Conservation (phyloP, 1,140 invertebrate species). For the Nebria ingens region DNA sequence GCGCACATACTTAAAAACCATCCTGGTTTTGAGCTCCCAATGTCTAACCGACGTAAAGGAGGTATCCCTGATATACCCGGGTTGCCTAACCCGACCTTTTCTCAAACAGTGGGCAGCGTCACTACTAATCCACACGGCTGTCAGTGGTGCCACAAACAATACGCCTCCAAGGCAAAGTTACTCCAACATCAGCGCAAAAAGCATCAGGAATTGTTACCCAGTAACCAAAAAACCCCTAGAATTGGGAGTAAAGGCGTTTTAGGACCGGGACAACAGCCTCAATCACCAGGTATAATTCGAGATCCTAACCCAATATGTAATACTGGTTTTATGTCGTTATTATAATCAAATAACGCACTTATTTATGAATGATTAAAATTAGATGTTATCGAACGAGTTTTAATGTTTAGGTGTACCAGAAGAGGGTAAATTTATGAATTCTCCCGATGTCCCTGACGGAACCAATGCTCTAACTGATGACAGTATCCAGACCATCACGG, state of each 20-base stretch:
- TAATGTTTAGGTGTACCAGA: background rate
- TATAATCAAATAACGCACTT: no score
- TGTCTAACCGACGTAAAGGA: constrained; percentile 44
- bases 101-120: constrained; percentile 61
- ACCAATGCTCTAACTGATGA: background rate
- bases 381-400: no score
- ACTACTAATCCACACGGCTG: constrained; percentile 65
- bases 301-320: background rate
- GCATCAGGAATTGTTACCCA: constrained; percentile 39
- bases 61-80: constrained; percentile 36
- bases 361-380: no score
- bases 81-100: constrained; percentile 51
- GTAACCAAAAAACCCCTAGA: background rate
- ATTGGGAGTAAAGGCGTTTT: background rate
- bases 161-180: constrained; percentile 71
- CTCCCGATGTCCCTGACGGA: background rate
- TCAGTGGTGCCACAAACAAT: constrained; percentile 75
- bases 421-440: background rate
- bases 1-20: constrained; percentile 78
- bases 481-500: background rate
- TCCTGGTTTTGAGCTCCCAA: constrained; percentile 62
- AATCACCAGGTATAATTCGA: background rate
- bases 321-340: background rate
- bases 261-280: background rate
- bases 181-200: constrained; percentile 72